A percentile compares a stretch with the other conserved stretches of the same genome.
Evolutionary conservation across 2,113 vertebrate species (phyloP).

Genomic region (Butorides virescens): DNA sequence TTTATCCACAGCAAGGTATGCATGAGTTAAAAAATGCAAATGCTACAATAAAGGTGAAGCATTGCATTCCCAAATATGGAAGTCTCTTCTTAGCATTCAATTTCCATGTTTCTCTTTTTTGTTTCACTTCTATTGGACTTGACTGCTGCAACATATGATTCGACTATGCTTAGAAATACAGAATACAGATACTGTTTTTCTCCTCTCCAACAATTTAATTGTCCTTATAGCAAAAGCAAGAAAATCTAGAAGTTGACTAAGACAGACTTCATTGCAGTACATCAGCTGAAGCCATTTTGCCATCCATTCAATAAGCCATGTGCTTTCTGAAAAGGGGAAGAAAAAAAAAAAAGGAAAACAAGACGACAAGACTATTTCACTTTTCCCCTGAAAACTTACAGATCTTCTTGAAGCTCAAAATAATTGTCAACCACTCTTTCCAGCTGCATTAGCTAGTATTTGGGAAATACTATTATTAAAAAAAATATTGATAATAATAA

Average conservation of each 20-base stretch:
- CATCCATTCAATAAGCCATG: background rate
- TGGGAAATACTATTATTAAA: background rate
- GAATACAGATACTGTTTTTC: background rate
- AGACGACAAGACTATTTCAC: background rate
- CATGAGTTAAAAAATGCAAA: background rate
- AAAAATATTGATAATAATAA: too few relatives aligned
- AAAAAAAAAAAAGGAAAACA: rapidly evolving
- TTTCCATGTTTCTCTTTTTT: background rate
- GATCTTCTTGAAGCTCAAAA: background rate
- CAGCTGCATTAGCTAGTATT: background rate
- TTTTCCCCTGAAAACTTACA: background rate
- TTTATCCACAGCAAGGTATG: background rate
- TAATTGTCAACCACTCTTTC: background rate
- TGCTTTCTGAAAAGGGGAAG: background rate
- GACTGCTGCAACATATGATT: background rate
- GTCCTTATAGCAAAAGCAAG: background rate
- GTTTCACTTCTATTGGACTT: background rate
- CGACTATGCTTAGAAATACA: background rate
- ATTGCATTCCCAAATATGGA: background rate
- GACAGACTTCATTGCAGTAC: background rate
- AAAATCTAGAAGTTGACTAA: background rate
- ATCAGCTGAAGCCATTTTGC: background rate
- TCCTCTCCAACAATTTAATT: background rate
- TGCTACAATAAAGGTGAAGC: background rate
- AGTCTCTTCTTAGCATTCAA: background rate